A percentile compares a stretch with the other conserved stretches of the same genome.
Conservation (phyloP, 1,140 invertebrate genomes). For the Drosophila neocordata region DNA sequence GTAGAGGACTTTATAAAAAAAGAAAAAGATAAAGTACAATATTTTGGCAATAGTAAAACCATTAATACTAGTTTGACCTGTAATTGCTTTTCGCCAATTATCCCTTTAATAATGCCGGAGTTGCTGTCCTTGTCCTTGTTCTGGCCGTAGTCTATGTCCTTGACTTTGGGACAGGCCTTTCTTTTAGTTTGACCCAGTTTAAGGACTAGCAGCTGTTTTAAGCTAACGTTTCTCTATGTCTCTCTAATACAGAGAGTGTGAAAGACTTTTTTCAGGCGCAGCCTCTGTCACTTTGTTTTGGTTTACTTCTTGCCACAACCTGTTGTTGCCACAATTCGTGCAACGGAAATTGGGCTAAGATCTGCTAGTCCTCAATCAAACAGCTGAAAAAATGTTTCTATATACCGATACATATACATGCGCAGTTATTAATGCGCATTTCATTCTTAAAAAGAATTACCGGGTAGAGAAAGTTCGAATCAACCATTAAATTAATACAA, state of each 20-base stretch:
- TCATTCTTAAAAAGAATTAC: conserved; percentile 55
- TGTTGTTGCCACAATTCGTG: conserved; percentile 41
- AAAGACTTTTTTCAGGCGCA: conserved; percentile 55
- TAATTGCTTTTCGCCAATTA: conserved; percentile 4
- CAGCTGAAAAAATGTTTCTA: conserved; percentile 50
- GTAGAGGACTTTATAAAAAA: conserved; percentile 1
- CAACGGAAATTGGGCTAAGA: conserved; percentile 26
- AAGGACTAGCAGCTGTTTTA: conserved; percentile 45
- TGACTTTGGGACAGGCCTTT: conserved; percentile 43
- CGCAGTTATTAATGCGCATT: conserved; percentile 46
- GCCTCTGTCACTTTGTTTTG: conserved; percentile 57
- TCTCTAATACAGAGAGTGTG: too few species aligned
- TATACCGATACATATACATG: conserved; percentile 39
- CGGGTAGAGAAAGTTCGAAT: background rate
- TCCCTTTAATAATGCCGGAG: background rate
- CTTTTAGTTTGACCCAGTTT: conserved; percentile 59
- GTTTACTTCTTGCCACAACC: conserved; percentile 37
- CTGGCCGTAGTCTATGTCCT: conserved; percentile 25
- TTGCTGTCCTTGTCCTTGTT: conserved; percentile 36
- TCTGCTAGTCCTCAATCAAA: conserved; percentile 17
- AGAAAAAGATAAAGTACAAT: conserved; percentile 17
- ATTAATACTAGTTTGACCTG: conserved; percentile 15
- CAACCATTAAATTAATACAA: background rate
- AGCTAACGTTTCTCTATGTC: conserved; percentile 11
- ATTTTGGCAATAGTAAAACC: conserved; percentile 7